Percentiles rank a stretch among this genome's conserved stretches.
Evolutionary conservation across 2,797 vertebrate genomes (phyloP).

Genomic region (Myiotriccus ornatus): DNA sequence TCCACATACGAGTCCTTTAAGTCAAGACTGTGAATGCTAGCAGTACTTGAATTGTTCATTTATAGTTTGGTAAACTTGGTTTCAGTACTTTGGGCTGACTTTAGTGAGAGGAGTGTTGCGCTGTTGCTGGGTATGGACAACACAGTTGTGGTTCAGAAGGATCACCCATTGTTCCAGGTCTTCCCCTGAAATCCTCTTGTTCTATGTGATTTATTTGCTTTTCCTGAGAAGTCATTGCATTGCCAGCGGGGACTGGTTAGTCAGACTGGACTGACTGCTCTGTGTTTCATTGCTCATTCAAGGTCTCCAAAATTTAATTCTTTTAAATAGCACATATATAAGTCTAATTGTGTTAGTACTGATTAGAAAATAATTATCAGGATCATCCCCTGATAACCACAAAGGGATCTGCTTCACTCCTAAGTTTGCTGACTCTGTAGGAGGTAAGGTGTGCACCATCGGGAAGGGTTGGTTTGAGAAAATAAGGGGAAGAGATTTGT

Average conservation of each 20-base stretch:
- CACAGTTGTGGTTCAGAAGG: neutral
- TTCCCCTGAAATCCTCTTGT: neutral
- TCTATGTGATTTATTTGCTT: neutral
- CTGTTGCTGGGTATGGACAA: neutral
- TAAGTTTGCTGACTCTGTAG: neutral
- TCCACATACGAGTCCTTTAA: neutral
- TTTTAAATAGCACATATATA: neutral
- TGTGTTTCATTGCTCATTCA: neutral
- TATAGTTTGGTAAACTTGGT: neutral
- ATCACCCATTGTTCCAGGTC: neutral
- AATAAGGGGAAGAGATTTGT: neutral
- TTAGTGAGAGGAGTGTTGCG: neutral
- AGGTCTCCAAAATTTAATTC: neutral
- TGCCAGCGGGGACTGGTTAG: rapidly evolving
- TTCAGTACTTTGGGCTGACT: neutral
- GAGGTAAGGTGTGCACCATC: neutral
- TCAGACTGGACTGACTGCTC: neutral
- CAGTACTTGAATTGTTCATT: neutral
- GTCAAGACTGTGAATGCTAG: neutral
- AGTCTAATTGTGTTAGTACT: neutral
- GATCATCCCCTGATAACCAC: neutral
- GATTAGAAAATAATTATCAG: neutral
- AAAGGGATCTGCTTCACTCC: neutral
- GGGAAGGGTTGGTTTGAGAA: neutral
- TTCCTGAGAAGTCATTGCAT: rapidly evolving